A percentile compares a stretch with the other conserved stretches of the same genome.
Conservation (phyloP, 2,888 invertebrate species). For the Rhorus exstirpatorius region DNA sequence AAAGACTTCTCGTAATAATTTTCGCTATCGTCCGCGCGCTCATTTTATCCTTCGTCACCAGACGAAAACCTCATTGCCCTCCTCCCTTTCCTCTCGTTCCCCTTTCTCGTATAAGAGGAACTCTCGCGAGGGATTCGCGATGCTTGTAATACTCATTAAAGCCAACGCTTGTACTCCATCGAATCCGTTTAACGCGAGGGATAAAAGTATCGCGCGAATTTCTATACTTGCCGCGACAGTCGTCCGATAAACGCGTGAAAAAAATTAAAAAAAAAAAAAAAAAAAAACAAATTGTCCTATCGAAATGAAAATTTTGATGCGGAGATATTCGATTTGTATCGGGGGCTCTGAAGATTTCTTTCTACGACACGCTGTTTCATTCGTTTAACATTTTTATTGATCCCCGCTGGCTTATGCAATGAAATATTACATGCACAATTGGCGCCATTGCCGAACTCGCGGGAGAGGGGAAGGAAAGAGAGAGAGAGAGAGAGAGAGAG, state of each 20-base stretch:
- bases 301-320: no score
- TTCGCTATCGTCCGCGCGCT: no score
- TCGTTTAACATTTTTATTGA: conserved; percentile 15
- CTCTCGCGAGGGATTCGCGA: conserved; percentile 33
- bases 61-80: conserved; percentile 18
- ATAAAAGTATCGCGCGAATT: conserved; percentile 29
- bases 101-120: background rate
- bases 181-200: conserved; percentile 72
- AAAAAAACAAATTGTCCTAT: background rate
- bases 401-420: conserved; percentile 9
- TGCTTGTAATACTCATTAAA: conserved; percentile 68
- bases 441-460: conserved; percentile 21
- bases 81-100: background rate
- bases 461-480: no score
- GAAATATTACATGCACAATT: conserved; percentile 8
- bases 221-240: conserved; percentile 27
- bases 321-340: no score
- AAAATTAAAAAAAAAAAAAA: background rate
- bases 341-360: no score
- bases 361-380: no score
- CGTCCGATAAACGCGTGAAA: background rate
- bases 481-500: no score
- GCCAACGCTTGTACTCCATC: conserved; percentile 77
- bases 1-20: no score
- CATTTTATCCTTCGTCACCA: background rate